These are phyloP conservation scores for Xestia rhomboidea DNA, from an alignment of 2,888 invertebrate species.

Conservation along the genomic window DNA sequence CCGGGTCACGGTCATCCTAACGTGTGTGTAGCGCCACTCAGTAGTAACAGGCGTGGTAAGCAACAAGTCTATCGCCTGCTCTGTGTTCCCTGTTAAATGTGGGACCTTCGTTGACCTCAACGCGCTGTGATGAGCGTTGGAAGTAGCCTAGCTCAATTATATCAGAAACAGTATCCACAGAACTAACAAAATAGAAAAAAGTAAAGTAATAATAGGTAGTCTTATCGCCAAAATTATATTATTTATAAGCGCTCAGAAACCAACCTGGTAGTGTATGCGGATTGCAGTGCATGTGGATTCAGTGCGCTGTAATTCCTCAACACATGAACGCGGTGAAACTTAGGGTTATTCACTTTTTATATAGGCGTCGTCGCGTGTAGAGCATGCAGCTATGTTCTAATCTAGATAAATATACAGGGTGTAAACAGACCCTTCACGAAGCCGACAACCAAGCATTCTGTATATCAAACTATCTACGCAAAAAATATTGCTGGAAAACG, in stretches of 20 bases:
- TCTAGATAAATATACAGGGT: not conserved
- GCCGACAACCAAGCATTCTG: too few relatives aligned
- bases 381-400: not conserved
- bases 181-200: not conserved
- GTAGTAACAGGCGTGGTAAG: not conserved
- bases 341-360: not conserved
- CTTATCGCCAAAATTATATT: not conserved
- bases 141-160: not conserved
- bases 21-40: not conserved
- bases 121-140: not conserved
- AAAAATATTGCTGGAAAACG: too few relatives aligned
- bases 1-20: not conserved
- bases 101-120: not conserved
- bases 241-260: not conserved
- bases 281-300: not conserved
- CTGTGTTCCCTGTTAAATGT: not conserved
- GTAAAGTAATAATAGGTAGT: not conserved
- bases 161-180: not conserved
- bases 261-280: not conserved
- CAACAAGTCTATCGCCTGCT: not conserved
- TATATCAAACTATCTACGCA: too few relatives aligned
- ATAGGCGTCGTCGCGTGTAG: not conserved
- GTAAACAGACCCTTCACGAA: too few relatives aligned
- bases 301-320: not conserved
- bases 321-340: not conserved